These are phyloP conservation scores for Brachycybe producta DNA, from an alignment of 2,888 invertebrate species.

Conservation along the genomic window DNA sequence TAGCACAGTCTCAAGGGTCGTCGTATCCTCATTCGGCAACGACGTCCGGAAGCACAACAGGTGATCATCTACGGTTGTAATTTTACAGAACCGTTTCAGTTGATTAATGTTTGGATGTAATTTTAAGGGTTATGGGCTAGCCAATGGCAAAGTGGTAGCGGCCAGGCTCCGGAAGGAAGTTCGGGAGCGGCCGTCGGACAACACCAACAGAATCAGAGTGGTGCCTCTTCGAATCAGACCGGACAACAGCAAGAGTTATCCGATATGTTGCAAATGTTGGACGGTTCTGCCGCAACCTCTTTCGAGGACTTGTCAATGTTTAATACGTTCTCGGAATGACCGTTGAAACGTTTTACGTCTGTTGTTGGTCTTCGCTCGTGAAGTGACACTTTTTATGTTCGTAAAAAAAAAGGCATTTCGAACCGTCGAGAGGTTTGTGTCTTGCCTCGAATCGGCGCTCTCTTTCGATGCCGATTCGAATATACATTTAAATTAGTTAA, in stretches of 20 bases:
- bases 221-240: constrained; percentile 19
- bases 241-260: constrained; percentile 63
- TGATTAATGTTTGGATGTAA: neutral
- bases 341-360: neutral
- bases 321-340: constrained; percentile 42
- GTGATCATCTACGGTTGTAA: constrained; percentile 3
- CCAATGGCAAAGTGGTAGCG: constrained; percentile 18
- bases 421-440: too few relatives aligned
- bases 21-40: constrained; percentile 17
- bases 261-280: constrained; percentile 83
- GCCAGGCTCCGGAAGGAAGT: constrained; percentile 14
- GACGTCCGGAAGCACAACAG: constrained; percentile 15
- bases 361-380: neutral
- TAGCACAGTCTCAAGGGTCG: constrained; percentile 14
- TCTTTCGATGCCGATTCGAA: too few relatives aligned
- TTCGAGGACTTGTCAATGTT: constrained; percentile 90
- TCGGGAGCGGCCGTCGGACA: constrained; percentile 9
- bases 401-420: too few relatives aligned
- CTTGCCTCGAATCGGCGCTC: too few relatives aligned
- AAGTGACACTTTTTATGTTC: too few relatives aligned
- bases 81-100: neutral
- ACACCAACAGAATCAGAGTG: neutral
- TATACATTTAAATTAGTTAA: too few relatives aligned
- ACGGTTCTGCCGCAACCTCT: constrained; percentile 64
- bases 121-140: constrained; percentile 19